Conservation (phyloP, 2,888 invertebrate genomes). For the Spisula subtruncata region DNA sequence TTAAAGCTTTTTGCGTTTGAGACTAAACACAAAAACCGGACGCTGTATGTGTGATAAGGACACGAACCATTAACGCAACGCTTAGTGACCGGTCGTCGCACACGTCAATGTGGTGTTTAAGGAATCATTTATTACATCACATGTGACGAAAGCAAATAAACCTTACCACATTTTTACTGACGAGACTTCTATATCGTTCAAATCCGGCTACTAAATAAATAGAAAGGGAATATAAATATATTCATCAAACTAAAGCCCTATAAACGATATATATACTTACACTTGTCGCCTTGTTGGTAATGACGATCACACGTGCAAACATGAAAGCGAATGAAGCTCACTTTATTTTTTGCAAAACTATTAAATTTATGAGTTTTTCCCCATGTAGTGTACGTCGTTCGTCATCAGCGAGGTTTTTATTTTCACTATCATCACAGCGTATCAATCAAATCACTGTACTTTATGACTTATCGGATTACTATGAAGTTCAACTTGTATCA, state of each 20-base stretch:
- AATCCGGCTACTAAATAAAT: slow-evolving; percentile 13
- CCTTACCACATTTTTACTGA: slow-evolving; percentile 1
- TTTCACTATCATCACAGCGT: too few species aligned
- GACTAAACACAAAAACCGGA: not conserved
- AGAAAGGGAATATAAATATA: too few species aligned
- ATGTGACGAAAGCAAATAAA: not conserved
- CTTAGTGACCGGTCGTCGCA: slow-evolving; percentile 1
- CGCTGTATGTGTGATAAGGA: not conserved
- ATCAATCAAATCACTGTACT: too few species aligned
- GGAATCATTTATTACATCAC: not conserved
- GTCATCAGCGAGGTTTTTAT: too few species aligned
- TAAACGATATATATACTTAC: not conserved
- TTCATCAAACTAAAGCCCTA: not conserved
- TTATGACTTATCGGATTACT: too few species aligned
- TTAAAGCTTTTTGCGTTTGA: not conserved
- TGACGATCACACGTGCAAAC: not conserved
- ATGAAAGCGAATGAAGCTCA: not conserved
- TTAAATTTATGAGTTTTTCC: not conserved
- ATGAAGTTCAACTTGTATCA: too few species aligned
- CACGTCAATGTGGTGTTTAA: not conserved
- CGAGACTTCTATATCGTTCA: not conserved
- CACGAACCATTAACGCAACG: not conserved
- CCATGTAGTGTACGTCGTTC: too few species aligned
- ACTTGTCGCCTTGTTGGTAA: not conserved
- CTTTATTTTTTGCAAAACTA: slow-evolving; percentile 8